Evolutionary conservation across 1,140 invertebrate genomes (phyloP), one percentile per base, ranked within the genome.

Genomic region (Caenorhabditis latens): DNA sequence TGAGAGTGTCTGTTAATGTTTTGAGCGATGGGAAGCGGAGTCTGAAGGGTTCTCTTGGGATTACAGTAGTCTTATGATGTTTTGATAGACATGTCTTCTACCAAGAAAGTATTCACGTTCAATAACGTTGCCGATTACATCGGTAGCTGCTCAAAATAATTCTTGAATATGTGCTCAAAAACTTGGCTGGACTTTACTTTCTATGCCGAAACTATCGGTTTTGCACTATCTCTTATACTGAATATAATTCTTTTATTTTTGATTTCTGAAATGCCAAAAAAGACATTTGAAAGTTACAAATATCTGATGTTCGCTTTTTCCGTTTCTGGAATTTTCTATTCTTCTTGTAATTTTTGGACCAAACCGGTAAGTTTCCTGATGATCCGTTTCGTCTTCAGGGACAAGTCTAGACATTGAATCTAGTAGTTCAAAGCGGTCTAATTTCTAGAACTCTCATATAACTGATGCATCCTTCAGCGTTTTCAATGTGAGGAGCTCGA

Each of bases 241-340:
- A 32, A 84, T 14, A 16, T 58, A 6, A 57, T 58, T 4, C 43
- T 84, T 21, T 32, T 58, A 6, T 11, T 24, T 21, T 84, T 84
- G 55, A 84, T 84, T 11, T n/a, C 19, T 7, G n/a, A 53, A 32
- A 32, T 32, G 32, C 32, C 32, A n/a, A 42, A 24, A 84, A 19
- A 1, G 11, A 63, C 5, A 40, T 84, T 84, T 8, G 83, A 53
- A 57, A 84, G n/a, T 21, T 84, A 84, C 48, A 84, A 84, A 48
- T 84, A 84, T 42, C 50, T 84, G 50, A 58, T 84, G 83, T 2
- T 84, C 3, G 19, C 40, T 13, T 58, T 58, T 24, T 61, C 83
- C 8, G 13, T 40, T 2, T 4, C 11, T 4, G 83, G 58, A 21
- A 84, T 84, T 46, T 43, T 57, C 16, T 84, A 84, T 84, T 58